phyloP scores from a whole-genome alignment of 2,113 vertebrate species.

The Nycticorax nycticorax region DNA sequence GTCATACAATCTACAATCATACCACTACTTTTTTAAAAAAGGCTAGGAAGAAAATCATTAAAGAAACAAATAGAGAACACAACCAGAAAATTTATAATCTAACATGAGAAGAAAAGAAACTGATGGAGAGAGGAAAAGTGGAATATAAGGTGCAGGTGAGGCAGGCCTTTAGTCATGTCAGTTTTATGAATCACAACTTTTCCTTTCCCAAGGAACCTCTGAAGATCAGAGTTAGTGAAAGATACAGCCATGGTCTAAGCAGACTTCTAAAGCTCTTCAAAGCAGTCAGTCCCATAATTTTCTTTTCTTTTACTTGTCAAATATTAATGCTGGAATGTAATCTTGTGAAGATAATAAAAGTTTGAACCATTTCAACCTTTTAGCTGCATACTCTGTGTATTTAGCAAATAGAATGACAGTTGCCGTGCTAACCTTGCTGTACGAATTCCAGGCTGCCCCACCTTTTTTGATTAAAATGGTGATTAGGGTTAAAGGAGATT shows the following conservation, averaged over 20 bases:
- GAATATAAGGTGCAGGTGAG: neutral
- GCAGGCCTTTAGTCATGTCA: neutral
- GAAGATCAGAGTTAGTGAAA: neutral
- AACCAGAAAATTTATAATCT: neutral
- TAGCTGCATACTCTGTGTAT: neutral
- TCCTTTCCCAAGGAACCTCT: neutral
- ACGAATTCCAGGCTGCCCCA: neutral
- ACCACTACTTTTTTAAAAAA: neutral
- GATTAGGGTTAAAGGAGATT: conserved; percentile 39
- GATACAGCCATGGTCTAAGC: neutral
- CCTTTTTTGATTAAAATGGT: conserved; percentile 41
- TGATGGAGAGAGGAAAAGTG: neutral
- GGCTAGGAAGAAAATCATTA: neutral
- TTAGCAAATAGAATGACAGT: conserved; percentile 13
- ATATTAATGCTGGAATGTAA: conserved; percentile 22
- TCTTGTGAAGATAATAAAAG: conserved; percentile 27
- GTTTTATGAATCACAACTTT: neutral
- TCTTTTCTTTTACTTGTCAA: conserved; percentile 29
- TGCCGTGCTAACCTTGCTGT: neutral
- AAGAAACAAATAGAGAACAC: neutral
- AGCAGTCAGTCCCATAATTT: neutral
- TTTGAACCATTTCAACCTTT: conserved; percentile 15
- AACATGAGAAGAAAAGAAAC: neutral
- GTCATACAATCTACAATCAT: neutral
- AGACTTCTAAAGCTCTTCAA: neutral